Evolutionary conservation across 2,797 vertebrate genomes (phyloP).

Genomic region (Oophaga sylvatica): DNA sequence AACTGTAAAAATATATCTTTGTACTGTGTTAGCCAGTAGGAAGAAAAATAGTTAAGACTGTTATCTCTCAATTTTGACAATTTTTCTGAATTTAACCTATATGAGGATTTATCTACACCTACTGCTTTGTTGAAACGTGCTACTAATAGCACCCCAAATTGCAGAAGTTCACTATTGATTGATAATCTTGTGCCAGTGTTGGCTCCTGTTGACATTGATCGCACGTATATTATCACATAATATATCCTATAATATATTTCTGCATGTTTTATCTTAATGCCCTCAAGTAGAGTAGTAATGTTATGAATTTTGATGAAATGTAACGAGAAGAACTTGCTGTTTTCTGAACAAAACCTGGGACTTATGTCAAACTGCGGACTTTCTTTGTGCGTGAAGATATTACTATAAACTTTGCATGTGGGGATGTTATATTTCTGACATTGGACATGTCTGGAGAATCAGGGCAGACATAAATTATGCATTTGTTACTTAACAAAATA

Average conservation of each 20-base stretch:
- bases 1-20: no score
- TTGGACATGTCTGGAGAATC: slow-evolving; percentile 9
- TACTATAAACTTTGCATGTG: slow-evolving; percentile 33
- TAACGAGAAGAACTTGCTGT: not conserved
- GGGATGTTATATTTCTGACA: slow-evolving; percentile 42
- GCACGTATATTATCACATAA: not conserved
- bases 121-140: not conserved
- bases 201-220: not conserved
- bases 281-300: not conserved
- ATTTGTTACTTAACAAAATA: slow-evolving; percentile 59
- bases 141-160: not conserved
- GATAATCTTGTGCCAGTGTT: not conserved
- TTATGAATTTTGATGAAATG: not conserved
- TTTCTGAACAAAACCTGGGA: not conserved
- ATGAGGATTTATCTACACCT: not conserved
- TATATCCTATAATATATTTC: not conserved
- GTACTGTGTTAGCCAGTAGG: no score
- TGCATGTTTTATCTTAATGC: not conserved
- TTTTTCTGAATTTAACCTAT: not conserved
- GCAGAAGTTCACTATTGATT: not conserved
- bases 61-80: no score
- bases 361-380: not conserved
- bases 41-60: no score
- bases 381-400: not conserved
- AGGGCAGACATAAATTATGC: slow-evolving; percentile 33